A percentile compares a stretch with the other conserved stretches of the same genome.
These are phyloP conservation scores for Gari tellinella DNA, from an alignment of 2,888 invertebrate species.

Conservation along the genomic window DNA sequence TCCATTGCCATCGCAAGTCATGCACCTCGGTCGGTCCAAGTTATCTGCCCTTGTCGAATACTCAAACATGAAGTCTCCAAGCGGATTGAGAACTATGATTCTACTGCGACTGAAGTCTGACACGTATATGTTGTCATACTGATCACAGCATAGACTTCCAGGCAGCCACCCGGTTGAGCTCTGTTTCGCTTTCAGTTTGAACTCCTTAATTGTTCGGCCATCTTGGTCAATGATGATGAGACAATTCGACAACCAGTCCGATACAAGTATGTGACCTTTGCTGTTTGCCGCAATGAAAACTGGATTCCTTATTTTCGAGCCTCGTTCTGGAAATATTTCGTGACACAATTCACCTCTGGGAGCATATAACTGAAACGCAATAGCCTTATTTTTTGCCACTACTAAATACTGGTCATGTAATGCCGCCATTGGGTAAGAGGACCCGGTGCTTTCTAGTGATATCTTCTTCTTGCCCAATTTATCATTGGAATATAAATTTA, in stretches of 20 bases:
- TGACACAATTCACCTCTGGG: slow-evolving; percentile 49
- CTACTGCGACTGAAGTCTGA: slow-evolving; percentile 58
- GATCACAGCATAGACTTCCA: slow-evolving; percentile 61
- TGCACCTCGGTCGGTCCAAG: slow-evolving; percentile 59
- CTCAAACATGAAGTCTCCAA: slow-evolving; percentile 57
- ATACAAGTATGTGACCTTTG: slow-evolving; percentile 60
- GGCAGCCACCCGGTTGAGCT: slow-evolving; percentile 58
- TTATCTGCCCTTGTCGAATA: slow-evolving; percentile 53
- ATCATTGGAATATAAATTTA: slow-evolving; percentile 54
- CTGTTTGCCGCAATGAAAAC: slow-evolving; percentile 54
- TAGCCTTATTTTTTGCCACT: slow-evolving; percentile 50
- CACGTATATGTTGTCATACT: slow-evolving; percentile 64
- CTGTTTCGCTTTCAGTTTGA: slow-evolving; percentile 43
- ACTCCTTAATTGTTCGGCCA: slow-evolving; percentile 51
- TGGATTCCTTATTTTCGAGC: slow-evolving; percentile 50
- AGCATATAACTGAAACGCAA: slow-evolving; percentile 54
- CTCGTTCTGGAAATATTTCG: slow-evolving; percentile 42
- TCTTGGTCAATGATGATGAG: slow-evolving; percentile 56
- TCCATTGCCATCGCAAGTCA: slow-evolving; percentile 56
- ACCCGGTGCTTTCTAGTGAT: slow-evolving; percentile 57
- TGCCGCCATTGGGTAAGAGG: slow-evolving; percentile 53
- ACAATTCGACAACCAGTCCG: slow-evolving; percentile 62
- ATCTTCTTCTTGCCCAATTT: slow-evolving; percentile 54
- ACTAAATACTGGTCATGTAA: slow-evolving; percentile 48
- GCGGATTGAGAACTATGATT: slow-evolving; percentile 56